Conservation (phyloP, 1,140 invertebrate genomes). For the Cotesia vestalis region DNA sequence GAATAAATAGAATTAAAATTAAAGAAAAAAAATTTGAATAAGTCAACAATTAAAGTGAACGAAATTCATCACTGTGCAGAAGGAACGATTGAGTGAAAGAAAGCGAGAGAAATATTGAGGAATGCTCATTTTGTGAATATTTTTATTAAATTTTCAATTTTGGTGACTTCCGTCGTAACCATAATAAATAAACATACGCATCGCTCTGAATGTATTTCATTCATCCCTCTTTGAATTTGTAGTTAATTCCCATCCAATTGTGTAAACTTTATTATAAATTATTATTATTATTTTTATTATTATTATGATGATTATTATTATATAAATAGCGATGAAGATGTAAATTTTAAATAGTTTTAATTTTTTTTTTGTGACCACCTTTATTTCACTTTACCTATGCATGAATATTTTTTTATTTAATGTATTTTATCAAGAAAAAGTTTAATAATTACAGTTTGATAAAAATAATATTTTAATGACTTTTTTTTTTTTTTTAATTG, state of each 20-base stretch:
- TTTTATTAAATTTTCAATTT: constrained; percentile 69
- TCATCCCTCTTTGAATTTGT: not conserved
- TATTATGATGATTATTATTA: not conserved
- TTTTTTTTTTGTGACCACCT: no score
- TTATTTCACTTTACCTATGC: no score
- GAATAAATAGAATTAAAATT: constrained; percentile 18
- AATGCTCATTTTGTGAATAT: constrained; percentile 66
- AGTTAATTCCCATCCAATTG: no score
- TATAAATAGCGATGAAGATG: not conserved
- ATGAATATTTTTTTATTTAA: no score
- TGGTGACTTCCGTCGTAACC: constrained; percentile 66
- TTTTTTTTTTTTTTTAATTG: no score
- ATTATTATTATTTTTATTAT: not conserved
- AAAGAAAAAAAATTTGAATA: constrained; percentile 14
- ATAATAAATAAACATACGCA: constrained; percentile 67
- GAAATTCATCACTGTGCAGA: constrained; percentile 39
- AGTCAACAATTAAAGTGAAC: not conserved
- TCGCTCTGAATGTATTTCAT: constrained; percentile 41
- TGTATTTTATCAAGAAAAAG: no score
- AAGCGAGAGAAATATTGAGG: constrained; percentile 53
- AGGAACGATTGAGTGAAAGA: constrained; percentile 47
- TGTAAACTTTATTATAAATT: not conserved
- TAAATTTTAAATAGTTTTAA: no score
- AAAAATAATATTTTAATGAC: no score
- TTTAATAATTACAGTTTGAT: no score